Evolutionary conservation across 1,140 invertebrate genomes (phyloP).

Genomic region (Zaprionus tsacasi): DNA sequence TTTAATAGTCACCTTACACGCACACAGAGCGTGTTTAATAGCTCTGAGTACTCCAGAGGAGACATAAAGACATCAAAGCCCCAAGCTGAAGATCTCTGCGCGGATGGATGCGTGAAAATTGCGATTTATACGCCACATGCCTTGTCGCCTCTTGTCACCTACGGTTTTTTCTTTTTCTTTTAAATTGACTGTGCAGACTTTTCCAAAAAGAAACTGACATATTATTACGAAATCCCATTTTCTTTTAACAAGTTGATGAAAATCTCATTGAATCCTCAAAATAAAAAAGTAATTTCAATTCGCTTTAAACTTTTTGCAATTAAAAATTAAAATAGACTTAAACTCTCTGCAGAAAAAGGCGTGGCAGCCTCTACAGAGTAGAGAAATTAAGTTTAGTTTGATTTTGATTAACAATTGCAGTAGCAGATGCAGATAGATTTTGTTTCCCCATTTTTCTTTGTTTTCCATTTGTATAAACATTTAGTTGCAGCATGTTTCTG

Average conservation of each 20-base stretch:
- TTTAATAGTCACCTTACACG: constrained; percentile 75
- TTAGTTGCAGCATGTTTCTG: constrained; percentile 27
- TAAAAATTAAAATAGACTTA: background rate
- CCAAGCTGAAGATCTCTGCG: constrained; percentile 9
- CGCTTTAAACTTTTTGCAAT: background rate
- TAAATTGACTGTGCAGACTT: constrained; percentile 38
- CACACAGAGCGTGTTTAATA: constrained; percentile 60
- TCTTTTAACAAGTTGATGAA: background rate
- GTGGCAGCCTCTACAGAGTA: too few relatives aligned
- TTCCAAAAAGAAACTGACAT: constrained; percentile 13
- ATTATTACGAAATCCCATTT: background rate
- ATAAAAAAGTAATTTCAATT: background rate
- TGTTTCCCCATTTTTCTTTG: constrained; percentile 47
- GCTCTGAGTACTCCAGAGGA: constrained; percentile 23
- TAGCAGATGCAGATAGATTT: constrained; percentile 48
- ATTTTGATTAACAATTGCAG: constrained; percentile 21
- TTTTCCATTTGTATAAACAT: constrained; percentile 10
- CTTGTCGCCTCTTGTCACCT: constrained; percentile 39
- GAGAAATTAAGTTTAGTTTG: too few relatives aligned
- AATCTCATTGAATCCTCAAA: background rate
- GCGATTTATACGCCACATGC: constrained; percentile 62
- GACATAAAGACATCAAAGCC: constrained; percentile 53
- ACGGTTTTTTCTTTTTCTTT: constrained; percentile 3
- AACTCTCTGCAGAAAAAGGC: too few relatives aligned
- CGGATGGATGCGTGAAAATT: constrained; percentile 61